phyloP scores from a whole-genome alignment of 2,888 invertebrate genomes.

The Axea sp. region DNA sequence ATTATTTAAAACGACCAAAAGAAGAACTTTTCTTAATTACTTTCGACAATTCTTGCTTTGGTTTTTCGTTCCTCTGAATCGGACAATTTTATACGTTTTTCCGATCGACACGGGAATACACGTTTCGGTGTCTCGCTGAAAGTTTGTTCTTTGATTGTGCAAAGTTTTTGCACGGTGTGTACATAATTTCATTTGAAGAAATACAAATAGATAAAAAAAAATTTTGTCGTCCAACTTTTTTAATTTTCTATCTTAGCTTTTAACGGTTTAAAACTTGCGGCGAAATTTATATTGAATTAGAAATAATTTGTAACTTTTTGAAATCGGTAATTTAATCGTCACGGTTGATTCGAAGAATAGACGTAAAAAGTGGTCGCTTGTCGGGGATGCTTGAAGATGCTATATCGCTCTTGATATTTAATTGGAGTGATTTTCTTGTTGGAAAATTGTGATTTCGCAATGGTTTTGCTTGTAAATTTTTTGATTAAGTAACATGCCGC shows the following conservation, averaged over 20 bases:
- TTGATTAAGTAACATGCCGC: too few species aligned
- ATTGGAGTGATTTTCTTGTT: neutral
- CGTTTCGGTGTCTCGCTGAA: neutral
- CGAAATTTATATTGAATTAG: constrained; percentile 28
- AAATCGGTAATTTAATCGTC: constrained; percentile 18
- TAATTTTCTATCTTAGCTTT: constrained; percentile 4
- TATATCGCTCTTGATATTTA: constrained; percentile 2
- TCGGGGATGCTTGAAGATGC: too few species aligned
- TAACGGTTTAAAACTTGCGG: constrained; percentile 14
- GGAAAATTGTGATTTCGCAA: too few species aligned
- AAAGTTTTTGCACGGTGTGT: neutral
- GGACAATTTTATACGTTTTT: constrained; percentile 15
- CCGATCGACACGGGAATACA: neutral
- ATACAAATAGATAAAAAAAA: constrained; percentile 6
- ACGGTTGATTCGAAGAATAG: neutral
- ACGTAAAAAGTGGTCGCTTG: neutral
- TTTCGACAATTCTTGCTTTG: neutral
- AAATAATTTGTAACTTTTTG: constrained; percentile 32
- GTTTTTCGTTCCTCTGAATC: neutral
- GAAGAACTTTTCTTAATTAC: constrained; percentile 36
- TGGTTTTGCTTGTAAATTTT: too few species aligned
- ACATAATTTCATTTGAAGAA: constrained; percentile 13
- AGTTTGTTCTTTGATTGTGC: neutral
- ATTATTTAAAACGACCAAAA: constrained; percentile 36
- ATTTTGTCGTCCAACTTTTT: constrained; percentile 2